These are phyloP conservation scores for Aproaerema taeniolella DNA, from an alignment of 2,888 invertebrate genomes.

Conservation along the genomic window DNA sequence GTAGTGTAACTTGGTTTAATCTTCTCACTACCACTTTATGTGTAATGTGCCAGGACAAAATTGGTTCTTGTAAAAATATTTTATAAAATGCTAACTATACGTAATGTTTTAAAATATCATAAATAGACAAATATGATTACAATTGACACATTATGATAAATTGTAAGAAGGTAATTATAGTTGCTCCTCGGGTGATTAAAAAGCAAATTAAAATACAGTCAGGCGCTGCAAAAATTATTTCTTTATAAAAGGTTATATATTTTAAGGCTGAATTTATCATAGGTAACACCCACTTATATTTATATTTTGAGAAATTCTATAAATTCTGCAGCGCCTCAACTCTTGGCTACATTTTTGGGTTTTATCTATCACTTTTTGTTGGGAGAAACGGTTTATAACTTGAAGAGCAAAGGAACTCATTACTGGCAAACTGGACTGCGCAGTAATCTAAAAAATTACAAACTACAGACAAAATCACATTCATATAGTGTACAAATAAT, in stretches of 20 bases:
- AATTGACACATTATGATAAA: constrained; percentile 2
- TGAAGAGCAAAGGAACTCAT: no score
- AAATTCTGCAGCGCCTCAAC: no score
- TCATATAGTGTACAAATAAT: constrained; percentile 75
- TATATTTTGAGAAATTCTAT: no score
- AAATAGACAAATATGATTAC: not conserved
- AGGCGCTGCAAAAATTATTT: no score
- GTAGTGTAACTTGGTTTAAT: no score
- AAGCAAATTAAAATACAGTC: constrained; percentile 25
- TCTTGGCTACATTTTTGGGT: no score
- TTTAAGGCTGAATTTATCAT: no score
- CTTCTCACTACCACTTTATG: no score
- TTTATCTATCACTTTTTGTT: no score
- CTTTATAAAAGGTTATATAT: no score
- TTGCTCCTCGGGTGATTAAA: not conserved
- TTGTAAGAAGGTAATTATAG: not conserved
- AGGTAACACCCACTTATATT: no score
- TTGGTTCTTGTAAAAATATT: not conserved
- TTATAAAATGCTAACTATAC: not conserved
- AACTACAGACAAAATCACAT: constrained; percentile 69
- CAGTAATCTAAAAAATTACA: constrained; percentile 42
- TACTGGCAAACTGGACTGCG: constrained; percentile 49
- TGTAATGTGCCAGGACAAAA: not conserved
- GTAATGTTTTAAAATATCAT: not conserved
- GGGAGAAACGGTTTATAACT: no score